Base-by-base conservation (phyloP, 2,888 invertebrate species). In the Chironomus tentans region DNA sequence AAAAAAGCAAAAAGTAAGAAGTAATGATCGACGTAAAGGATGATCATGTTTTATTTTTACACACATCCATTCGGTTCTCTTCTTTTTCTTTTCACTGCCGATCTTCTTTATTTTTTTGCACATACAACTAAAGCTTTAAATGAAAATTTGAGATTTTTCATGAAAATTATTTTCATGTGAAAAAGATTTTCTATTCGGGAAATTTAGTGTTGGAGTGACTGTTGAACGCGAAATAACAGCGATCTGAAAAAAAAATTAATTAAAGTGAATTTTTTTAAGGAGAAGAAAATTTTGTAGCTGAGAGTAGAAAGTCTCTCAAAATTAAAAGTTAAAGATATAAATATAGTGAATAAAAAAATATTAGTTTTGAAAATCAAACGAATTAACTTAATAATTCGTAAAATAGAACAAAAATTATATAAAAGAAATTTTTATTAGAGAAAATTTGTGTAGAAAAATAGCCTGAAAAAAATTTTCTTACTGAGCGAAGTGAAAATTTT, bases 151-250 rank as follows among this genome's bases (percentile, higher is more conserved):
- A 18, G 56, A 56, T 56, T 15, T 56, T 50, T 50, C 15, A 38
- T 38, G 38, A 38, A 38, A 38, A 38, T 50, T 50, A 50, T 15
- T 50, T 50, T 56, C 18, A 56, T 56, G 15, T 56, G 56, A 56
- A 56, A 18, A 18, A 18, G n/a, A 5, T 56, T 56, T 56, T 68
- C 68, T 38, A 38, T 68, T 65, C 24, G 65, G 68, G 28, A 65
- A 65, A 74, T 68, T 74, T 21, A 74, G 74, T 74, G 74, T 74
- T 74, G 74, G 74, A 74, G 74, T 68, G 68, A 68, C 74, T 68
- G 74, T 74, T 74, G 68, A 62, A 74, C 48, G 74, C 68, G 46
- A 74, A 74, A 74, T 74, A 68, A 47, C 68, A 56, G 71, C 71
- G 21, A 10, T 38, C 38, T 38, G 38, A 47, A 12, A 70, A 70